Percentiles rank a stretch among this genome's conserved stretches.
Conservation (phyloP, 1,140 invertebrate species). For the Whitmania pigra region DNA sequence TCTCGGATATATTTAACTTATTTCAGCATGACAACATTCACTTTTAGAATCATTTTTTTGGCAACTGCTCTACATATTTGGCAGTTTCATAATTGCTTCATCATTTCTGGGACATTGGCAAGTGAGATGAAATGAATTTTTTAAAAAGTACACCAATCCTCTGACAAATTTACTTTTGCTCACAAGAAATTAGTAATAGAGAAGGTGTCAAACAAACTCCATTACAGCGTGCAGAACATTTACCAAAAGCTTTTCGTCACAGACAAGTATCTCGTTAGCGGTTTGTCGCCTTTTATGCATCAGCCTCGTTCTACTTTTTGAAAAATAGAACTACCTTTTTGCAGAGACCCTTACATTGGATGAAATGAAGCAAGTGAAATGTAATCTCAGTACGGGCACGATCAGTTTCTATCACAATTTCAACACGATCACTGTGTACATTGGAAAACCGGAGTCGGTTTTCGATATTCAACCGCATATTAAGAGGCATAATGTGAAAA, state of each 20-base stretch:
- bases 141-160: neutral
- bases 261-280: neutral
- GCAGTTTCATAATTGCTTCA: slow-evolving; percentile 3
- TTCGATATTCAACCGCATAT: no score
- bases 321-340: neutral
- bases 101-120: slow-evolving; percentile 3
- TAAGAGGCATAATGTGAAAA: no score
- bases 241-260: slow-evolving; percentile 5
- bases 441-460: neutral
- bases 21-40: neutral
- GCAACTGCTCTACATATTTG: neutral
- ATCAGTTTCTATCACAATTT: slow-evolving; percentile 2
- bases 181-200: slow-evolving; percentile 1
- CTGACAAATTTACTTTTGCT: neutral
- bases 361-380: slow-evolving; percentile 8
- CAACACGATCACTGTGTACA: neutral
- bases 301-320: neutral
- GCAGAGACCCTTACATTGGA: neutral
- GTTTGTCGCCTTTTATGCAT: slow-evolving; percentile 1
- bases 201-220: neutral
- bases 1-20: neutral
- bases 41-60: slow-evolving; percentile 10
- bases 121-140: neutral
- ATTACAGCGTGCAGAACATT: neutral
- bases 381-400: neutral